Evolutionary conservation across 2,113 vertebrate genomes (phyloP), one percentile per base, ranked within the genome.

Genomic region (Oxyura jamaicensis): DNA sequence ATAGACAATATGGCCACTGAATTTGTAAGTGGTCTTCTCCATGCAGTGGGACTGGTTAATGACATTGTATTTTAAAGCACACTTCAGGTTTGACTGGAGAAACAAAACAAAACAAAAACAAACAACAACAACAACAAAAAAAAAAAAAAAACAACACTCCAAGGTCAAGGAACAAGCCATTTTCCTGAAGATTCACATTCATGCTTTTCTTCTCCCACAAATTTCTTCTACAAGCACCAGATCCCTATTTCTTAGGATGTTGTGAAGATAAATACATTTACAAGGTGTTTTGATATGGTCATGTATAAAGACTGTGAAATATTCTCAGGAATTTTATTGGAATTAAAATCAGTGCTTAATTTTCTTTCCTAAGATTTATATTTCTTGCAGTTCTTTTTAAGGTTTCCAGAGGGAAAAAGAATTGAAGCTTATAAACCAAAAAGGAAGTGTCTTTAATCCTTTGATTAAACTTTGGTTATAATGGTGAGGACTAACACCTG

Each of bases 401-500:
- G 53, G 71, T 75, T 93, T 95, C 92, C 90, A 94, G 95, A 86
- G 81, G 88, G 86, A 89, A 82, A 91, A 89, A 65, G 69, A 88
- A 65, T 53, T 63, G 88, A 75, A 68, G 60, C 80, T 10, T 86
- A 66, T 90, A 96, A 96, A 95, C 83, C 81, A 76, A 91, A 92
- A 91, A 65, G 60, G 82, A 94, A 95, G 82, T 74, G 53, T 82
- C 77, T 93, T 94, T 94, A 96, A 94, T 92, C 71, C 58, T 96
- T 88, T 92, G 86, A 93, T 95, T 96, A 79, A 90, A 68, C 83
- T 94, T 94, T 67, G 93, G 80, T 82, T 93, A 48, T 73, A 92
- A 75, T 41, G 66, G 42, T 53, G 88, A 41, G n/a, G 76, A 62
- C 83, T 35, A 76, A 50, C 80, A 68, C 65, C 90, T 65, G 76